These are phyloP conservation scores for Arctocebus calabarensis DNA, from an alignment of 2,797 vertebrate genomes.

Conservation along the genomic window DNA sequence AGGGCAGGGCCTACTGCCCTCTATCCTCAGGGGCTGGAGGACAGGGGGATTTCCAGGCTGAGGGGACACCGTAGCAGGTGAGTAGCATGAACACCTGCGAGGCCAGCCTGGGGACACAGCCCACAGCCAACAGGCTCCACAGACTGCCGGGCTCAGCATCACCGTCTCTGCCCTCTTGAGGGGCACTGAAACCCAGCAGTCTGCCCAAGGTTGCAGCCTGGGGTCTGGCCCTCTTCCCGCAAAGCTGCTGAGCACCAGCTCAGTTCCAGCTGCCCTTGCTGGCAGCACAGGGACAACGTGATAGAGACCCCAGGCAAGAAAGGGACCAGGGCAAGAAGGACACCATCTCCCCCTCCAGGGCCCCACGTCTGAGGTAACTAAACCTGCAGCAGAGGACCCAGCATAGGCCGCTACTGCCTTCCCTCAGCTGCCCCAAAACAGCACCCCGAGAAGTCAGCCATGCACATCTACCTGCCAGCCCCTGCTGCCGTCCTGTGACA, in stretches of 20 bases:
- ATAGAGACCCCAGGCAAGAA: neutral
- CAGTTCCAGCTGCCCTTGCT: neutral
- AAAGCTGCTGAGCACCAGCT: neutral
- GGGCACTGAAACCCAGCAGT: neutral
- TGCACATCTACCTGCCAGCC: too few relatives aligned
- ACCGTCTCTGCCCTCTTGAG: accelerated
- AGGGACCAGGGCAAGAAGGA: neutral
- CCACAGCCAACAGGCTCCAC: too few relatives aligned
- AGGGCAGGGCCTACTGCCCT: neutral
- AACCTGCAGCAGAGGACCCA: too few relatives aligned
- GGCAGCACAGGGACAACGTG: too few relatives aligned
- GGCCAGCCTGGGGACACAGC: too few relatives aligned
- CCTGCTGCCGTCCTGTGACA: neutral
- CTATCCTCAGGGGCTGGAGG: too few relatives aligned
- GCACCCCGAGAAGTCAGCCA: neutral
- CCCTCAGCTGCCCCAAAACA: neutral
- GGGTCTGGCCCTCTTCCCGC: too few relatives aligned
- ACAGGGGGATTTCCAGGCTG: neutral
- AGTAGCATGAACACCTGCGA: too few relatives aligned
- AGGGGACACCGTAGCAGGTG: neutral
- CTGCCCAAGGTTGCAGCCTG: too few relatives aligned
- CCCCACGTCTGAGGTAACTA: too few relatives aligned
- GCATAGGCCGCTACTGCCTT: too few relatives aligned
- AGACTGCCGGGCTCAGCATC: too few relatives aligned
- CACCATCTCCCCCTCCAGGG: neutral